Percentiles rank a stretch among this genome's conserved stretches.
Conservation (phyloP, 2,113 vertebrate genomes). For the Python bivittatus region DNA sequence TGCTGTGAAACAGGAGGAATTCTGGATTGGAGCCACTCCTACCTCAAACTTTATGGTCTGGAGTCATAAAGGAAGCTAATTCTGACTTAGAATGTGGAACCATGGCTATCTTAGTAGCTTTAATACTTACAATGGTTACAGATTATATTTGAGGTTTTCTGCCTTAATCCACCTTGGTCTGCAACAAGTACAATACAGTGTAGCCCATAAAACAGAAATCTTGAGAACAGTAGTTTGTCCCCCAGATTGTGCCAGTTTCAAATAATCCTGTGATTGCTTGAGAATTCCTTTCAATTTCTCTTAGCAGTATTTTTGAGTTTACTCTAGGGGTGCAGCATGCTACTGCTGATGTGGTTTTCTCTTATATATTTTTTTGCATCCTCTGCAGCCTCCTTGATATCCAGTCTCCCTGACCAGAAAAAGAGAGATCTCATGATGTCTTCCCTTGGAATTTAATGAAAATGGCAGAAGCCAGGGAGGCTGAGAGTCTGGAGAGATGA, state of each 20-base stretch:
- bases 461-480: background rate
- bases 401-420: background rate
- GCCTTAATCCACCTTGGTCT: background rate
- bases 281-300: background rate
- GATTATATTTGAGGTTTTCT: background rate
- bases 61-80: background rate
- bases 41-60: background rate
- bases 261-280: background rate
- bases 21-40: background rate
- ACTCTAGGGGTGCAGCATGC: background rate
- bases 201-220: background rate
- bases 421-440: background rate
- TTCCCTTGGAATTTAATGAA: background rate
- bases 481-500: too few species aligned
- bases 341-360: background rate
- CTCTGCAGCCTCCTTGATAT: background rate
- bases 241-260: background rate
- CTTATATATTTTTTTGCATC: background rate
- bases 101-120: background rate
- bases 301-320: background rate
- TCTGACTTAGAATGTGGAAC: background rate
- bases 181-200: background rate
- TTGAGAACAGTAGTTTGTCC: background rate
- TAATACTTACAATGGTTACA: background rate
- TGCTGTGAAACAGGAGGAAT: background rate